Base-by-base conservation (phyloP, 64 coral and sea anemone genomes). In the Montipora cactus region DNA sequence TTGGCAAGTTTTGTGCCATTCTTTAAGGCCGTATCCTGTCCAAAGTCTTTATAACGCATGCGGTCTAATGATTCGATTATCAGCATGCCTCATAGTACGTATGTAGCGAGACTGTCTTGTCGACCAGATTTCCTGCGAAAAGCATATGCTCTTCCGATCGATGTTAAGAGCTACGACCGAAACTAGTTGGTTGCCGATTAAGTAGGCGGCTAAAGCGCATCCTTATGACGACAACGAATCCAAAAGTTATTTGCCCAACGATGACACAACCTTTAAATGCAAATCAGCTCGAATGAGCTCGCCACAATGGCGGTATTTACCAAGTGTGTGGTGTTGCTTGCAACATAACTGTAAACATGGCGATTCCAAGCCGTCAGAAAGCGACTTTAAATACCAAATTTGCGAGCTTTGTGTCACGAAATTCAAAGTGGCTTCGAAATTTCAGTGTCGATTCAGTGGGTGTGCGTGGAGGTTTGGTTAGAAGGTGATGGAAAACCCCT, bases 261-360 rank as follows among this genome's bases (percentile, higher is more conserved):
- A 49, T 86, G 82, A 86, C 62, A 71, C 8, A 86, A 28, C 82
- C 50, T 71, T 86, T 22, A 46, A 50, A 86, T 86, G 82, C 82
- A 86, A 72, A 86, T 86, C 8, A 50, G 16, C 46, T 9, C 62
- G 49, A 18, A 49, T 20, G 5, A 84, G 16, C 62, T 7, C 28
- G 47, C 13, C 82, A 72, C 82, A 86, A 86, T 51, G 66, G 45
- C 15, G 47, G 71, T 86, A 72, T 86, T 86, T 69, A 86, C 82
- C 49, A 5, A 47, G 6, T 8, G 37, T 19, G 59, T 48, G 46
- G 49, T 6, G 15, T 14, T 86, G 70, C 8, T 86, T 45, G 66
- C 82, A 86, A 72, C 82, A 67, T 37, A 21, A 22, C 16, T 47
- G 62, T 12, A 20, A 72, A 71, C 19, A 50, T 15, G 19, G 14